Percentiles rank a stretch among this genome's conserved stretches.
These are phyloP conservation scores for Acanthosepion pharaonis DNA, from an alignment of 2,888 invertebrate genomes.

Conservation along the genomic window DNA sequence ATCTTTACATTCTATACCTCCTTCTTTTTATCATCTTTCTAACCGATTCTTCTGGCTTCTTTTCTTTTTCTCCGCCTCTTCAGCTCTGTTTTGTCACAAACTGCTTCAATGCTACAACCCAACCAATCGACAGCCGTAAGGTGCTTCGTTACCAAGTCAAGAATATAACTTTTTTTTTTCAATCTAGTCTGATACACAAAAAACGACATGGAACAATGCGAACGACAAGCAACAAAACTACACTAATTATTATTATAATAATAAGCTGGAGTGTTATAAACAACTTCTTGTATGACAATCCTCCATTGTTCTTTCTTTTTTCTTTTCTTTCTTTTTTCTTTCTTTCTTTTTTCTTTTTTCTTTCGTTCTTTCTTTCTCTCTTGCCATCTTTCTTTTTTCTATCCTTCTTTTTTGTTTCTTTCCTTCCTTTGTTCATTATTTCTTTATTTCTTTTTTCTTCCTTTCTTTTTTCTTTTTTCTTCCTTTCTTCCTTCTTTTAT, in stretches of 20 bases:
- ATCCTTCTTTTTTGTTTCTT: neutral
- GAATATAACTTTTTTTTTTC: neutral
- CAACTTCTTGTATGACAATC: neutral
- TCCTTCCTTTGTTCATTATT: neutral
- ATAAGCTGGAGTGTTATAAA: neutral
- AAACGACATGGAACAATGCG: neutral
- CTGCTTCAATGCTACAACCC: neutral
- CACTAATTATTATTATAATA: neutral
- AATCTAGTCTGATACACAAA: neutral
- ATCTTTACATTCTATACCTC: too few species aligned
- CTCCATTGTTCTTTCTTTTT: neutral
- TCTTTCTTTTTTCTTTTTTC: neutral
- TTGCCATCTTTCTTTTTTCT: neutral
- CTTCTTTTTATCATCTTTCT: neutral
- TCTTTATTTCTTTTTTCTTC: neutral
- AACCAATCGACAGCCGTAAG: conserved; percentile 33
- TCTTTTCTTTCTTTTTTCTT: neutral
- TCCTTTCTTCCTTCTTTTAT: neutral
- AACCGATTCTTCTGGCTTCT: neutral
- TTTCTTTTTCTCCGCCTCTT: neutral
- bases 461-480: neutral
- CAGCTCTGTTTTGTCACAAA: neutral
- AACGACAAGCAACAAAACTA: neutral
- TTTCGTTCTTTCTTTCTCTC: neutral
- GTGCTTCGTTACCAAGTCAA: conserved; percentile 10